Evolutionary conservation across 2,113 vertebrate species (phyloP).

Genomic region (Rana temporaria): DNA sequence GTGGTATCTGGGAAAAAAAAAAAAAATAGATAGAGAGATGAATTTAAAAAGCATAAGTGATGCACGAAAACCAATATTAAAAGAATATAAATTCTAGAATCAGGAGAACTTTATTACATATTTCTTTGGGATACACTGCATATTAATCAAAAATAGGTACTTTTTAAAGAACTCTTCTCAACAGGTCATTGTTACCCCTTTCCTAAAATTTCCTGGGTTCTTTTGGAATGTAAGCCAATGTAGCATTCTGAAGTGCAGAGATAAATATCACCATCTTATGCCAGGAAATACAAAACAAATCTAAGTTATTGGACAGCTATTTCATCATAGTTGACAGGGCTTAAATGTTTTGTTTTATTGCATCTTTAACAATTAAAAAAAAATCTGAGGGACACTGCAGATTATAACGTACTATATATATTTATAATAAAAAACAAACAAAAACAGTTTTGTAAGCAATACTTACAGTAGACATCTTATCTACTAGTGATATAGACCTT

Average conservation of each 20-base stretch:
- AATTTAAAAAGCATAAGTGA: neutral
- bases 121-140: conserved; percentile 37
- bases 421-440: conserved; percentile 74
- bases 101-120: conserved; percentile 25
- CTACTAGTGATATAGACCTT: conserved; percentile 85
- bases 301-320: conserved; percentile 16
- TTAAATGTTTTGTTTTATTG: conserved; percentile 67
- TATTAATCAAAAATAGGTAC: conserved; percentile 26
- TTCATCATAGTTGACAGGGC: neutral
- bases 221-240: conserved; percentile 16
- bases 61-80: neutral
- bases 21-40: too few species aligned
- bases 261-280: neutral
- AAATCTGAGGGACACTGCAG: conserved; percentile 79
- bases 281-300: conserved; percentile 18
- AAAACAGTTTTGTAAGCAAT: conserved; percentile 82
- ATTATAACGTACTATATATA: conserved; percentile 67
- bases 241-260: conserved; percentile 1
- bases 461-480: conserved; percentile 86
- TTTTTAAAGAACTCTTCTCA: neutral
- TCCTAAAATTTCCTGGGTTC: neutral
- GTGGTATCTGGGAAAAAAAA: neutral
- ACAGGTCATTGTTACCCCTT: neutral
- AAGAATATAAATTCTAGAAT: conserved; percentile 27
- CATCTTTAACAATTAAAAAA: conserved; percentile 79